Base-by-base conservation (phyloP, 2,888 invertebrate species). In the Metallyticus violacea region DNA sequence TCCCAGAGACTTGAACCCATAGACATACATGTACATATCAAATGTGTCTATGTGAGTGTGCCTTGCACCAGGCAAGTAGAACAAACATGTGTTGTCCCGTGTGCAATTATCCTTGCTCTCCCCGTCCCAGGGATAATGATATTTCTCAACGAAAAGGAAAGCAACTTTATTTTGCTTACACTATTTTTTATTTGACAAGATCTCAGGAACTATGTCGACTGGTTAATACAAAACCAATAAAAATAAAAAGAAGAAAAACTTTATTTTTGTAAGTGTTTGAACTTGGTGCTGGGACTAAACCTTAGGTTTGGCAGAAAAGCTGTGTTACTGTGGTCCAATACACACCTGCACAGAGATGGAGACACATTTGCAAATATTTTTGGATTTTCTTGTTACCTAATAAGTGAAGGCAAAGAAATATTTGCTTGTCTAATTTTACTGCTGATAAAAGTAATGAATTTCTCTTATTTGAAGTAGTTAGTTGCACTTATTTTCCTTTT, bases 181-280 rank as follows among this genome's bases (percentile, higher is more conserved):
- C 30, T 82, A 40, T 79, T 88, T 85, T 85, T 85, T 86, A 84
- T 88, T 88, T 88, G 85, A 88, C 83, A 86, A 88, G 88, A 88
- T 88, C 88, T 88, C 88, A 88, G 88, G 88, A 88, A 88, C 86
- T 79, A 79, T 85, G 86, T 84, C 62, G 86, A 82, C 83, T 87
- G 86, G 81, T 82, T 40, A 81, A 82, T 28, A 86, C 81, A 77
- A 86, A 81, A 85, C 77, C 77, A 79, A 85, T n/a, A 79, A 85
- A 81, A 79, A 83, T 83, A 84, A 86, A 81, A 84, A 40, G 76
- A 30, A 77, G 78, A 86, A 87, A 86, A 87, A 85, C 87, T 87
- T 85, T 88, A 88, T 88, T 88, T 88, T 88, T 88, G 87, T 88
- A 88, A 86, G 88, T 82, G 86, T 88, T 88, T 87, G 86, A 81